Conservation (phyloP, 2,113 vertebrate genomes). For the Orcinus orca region DNA sequence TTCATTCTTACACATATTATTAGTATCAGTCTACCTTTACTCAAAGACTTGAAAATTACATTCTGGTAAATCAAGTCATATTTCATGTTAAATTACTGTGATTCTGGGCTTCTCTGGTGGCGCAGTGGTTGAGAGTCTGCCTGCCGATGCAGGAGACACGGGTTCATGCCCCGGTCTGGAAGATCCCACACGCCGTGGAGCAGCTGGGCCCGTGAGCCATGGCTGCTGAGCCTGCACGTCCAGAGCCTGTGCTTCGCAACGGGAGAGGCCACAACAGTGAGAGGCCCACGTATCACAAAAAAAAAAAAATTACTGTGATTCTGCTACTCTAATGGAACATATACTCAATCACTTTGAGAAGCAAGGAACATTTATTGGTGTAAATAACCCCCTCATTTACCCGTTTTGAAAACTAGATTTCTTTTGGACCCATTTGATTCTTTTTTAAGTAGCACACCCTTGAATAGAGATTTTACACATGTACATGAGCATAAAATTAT, state of each 20-base stretch:
- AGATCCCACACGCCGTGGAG: too few species aligned
- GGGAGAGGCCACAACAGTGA: too few species aligned
- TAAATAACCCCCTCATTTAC: slow-evolving; percentile 15
- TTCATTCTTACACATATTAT: slow-evolving; percentile 27
- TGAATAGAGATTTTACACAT: slow-evolving; percentile 16
- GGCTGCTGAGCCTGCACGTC: too few species aligned
- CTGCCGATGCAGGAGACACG: too few species aligned
- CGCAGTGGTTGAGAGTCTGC: too few species aligned
- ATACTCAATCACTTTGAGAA: not conserved
- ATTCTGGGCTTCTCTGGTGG: not conserved
- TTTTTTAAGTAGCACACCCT: not conserved
- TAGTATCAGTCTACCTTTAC: slow-evolving; percentile 37
- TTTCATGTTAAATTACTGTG: slow-evolving; percentile 2
- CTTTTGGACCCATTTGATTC: not conserved
- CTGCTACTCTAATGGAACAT: not conserved
- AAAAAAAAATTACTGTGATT: not conserved
- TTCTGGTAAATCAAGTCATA: slow-evolving; percentile 34
- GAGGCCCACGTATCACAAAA: too few species aligned
- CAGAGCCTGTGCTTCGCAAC: too few species aligned
- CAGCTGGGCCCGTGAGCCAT: too few species aligned
- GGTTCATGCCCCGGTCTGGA: too few species aligned
- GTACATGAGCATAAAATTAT: not conserved
- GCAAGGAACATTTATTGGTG: not conserved
- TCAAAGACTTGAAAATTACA: slow-evolving; percentile 56
- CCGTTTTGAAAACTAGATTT: not conserved